Evolutionary conservation across 2,888 invertebrate genomes (phyloP).

Genomic region (Drosophila lutescens): DNA sequence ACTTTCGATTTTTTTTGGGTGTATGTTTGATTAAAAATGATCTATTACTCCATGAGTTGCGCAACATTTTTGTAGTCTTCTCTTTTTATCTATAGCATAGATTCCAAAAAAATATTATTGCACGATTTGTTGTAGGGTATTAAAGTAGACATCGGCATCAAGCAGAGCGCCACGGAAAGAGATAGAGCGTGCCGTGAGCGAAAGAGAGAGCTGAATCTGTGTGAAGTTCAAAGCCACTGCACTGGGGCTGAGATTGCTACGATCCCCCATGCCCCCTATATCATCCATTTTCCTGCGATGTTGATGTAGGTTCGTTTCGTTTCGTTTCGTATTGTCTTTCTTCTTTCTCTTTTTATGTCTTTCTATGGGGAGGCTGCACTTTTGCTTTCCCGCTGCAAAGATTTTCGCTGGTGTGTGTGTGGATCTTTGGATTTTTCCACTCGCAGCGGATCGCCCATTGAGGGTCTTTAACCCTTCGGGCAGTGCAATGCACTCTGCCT

Average conservation of each 20-base stretch:
- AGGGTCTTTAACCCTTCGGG: slow-evolving; percentile 83
- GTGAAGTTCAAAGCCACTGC: slow-evolving; percentile 78
- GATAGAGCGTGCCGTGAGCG: slow-evolving; percentile 8
- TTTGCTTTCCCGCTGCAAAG: slow-evolving; percentile 77
- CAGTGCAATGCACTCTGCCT: slow-evolving; percentile 77
- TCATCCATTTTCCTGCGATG: slow-evolving; percentile 38
- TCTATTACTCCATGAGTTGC: too few relatives aligned
- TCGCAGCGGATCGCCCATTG: slow-evolving; percentile 57
- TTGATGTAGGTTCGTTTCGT: slow-evolving; percentile 74
- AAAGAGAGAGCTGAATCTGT: slow-evolving; percentile 53
- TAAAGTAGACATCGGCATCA: background rate
- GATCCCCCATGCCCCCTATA: slow-evolving; percentile 6
- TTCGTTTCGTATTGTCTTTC: slow-evolving; percentile 46
- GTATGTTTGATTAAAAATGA: too few relatives aligned
- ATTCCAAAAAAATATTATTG: too few relatives aligned
- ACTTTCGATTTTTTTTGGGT: too few relatives aligned
- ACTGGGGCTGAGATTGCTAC: slow-evolving; percentile 43
- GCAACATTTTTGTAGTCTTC: too few relatives aligned
- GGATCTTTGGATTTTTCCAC: slow-evolving; percentile 76
- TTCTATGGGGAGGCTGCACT: slow-evolving; percentile 68
- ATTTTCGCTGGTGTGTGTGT: slow-evolving; percentile 44
- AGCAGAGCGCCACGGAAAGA: slow-evolving; percentile 11
- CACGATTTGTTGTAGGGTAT: background rate
- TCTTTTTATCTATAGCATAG: too few relatives aligned
- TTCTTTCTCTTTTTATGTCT: slow-evolving; percentile 51